phyloP scores from a whole-genome alignment of 1,140 invertebrate species.

The Venturia canescens region DNA sequence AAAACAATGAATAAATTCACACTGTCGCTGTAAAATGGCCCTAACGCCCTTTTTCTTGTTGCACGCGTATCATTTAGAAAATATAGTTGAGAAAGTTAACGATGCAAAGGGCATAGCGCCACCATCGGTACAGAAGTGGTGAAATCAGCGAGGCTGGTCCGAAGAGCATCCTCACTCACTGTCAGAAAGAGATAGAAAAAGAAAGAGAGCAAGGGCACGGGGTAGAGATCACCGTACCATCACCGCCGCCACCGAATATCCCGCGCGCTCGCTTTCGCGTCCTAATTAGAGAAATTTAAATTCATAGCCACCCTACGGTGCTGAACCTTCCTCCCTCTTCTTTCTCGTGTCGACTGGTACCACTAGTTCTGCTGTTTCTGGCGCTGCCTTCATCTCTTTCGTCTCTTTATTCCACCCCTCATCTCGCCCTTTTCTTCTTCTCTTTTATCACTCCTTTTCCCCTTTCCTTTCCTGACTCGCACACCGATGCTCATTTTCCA shows the following conservation, averaged over 20 bases:
- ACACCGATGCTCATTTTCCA: slow-evolving; percentile 34
- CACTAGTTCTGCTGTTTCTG: slow-evolving; percentile 22
- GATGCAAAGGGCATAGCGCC: slow-evolving; percentile 22
- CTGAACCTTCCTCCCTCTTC: slow-evolving; percentile 45
- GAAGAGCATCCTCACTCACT: background rate
- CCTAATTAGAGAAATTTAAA: slow-evolving; percentile 77
- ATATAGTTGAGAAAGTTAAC: slow-evolving; percentile 37
- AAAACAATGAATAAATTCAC: no score
- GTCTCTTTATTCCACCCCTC: slow-evolving; percentile 56
- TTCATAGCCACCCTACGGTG: slow-evolving; percentile 68
- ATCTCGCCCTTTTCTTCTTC: slow-evolving; percentile 49
- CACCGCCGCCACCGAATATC: slow-evolving; percentile 45
- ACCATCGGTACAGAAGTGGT: slow-evolving; percentile 15
- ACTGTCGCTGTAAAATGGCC: background rate
- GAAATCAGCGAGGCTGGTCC: slow-evolving; percentile 12
- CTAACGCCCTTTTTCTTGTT: background rate
- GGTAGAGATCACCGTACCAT: slow-evolving; percentile 15
- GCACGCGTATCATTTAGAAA: background rate
- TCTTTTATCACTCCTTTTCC: slow-evolving; percentile 28
- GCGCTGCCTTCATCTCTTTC: slow-evolving; percentile 41
- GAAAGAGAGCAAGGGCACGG: slow-evolving; percentile 17
- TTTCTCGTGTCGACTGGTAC: background rate
- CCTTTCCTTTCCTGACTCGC: background rate
- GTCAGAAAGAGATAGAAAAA: slow-evolving; percentile 52
- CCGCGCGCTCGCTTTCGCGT: slow-evolving; percentile 59